Percentiles rank a stretch among this genome's conserved stretches.
phyloP scores from a whole-genome alignment of 37 sponge, comb jelly and placozoan species.

The Amphimedon queenslandica region DNA sequence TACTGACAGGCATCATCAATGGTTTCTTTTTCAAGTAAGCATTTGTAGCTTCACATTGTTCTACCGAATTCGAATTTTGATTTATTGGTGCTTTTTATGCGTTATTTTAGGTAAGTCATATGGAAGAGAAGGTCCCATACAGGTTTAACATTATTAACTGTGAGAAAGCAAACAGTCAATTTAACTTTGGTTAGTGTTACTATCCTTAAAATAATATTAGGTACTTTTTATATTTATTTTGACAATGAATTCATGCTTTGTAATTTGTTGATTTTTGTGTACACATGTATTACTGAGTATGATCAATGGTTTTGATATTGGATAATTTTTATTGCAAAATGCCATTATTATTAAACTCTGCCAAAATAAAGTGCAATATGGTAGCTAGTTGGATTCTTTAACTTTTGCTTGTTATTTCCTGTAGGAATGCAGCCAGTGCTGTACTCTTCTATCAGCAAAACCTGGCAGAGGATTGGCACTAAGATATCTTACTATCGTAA shows the following conservation, averaged over 20 bases:
- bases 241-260: too few relatives aligned
- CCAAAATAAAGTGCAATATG: too few relatives aligned
- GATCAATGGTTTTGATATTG: too few relatives aligned
- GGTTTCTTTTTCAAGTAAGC: conserved; percentile 83
- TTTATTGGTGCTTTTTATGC: neutral
- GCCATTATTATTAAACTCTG: neutral
- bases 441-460: conserved; percentile 59
- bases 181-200: conserved; percentile 37
- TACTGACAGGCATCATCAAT: conserved; percentile 81
- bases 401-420: conserved; percentile 1
- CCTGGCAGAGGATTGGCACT: conserved; percentile 60
- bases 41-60: neutral
- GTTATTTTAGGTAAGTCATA: conserved; percentile 36
- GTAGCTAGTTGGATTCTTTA: neutral
- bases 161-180: conserved; percentile 75
- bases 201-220: neutral
- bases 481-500: conserved; percentile 70
- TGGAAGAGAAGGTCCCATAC: conserved; percentile 54
- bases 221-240: too few relatives aligned
- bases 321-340: too few relatives aligned
- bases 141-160: conserved; percentile 90
- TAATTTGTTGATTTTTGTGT: too few relatives aligned
- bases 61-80: conserved; percentile 9
- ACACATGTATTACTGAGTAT: too few relatives aligned
- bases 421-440: conserved; percentile 85